Evolutionary conservation across 2,797 vertebrate genomes (phyloP), one percentile per base, ranked within the genome.

Genomic region (Mormyrus hasselquistii): DNA sequence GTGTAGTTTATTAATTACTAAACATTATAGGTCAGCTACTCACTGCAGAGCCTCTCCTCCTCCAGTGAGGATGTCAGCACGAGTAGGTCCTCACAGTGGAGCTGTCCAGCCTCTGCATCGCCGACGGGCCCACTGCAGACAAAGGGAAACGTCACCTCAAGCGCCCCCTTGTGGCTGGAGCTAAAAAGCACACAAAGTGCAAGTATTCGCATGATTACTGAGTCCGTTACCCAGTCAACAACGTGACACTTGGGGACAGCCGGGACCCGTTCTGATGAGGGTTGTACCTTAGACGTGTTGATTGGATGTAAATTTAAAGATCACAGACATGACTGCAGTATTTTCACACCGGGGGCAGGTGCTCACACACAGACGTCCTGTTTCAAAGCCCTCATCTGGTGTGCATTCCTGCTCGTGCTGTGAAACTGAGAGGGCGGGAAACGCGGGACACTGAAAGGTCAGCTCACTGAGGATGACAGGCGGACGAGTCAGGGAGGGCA

Each of bases 61-160:
- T 65, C 57, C 96, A 96, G 95, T 96, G 95, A 95, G 91, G 93
- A 94, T 94, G 96, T 99, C 98, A 99, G 97, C 99, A 99, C 95
- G 99, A 99, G 94, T 99, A 99, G 95, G 99, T 99, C 94, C 98
- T 98, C 96, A 99, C 98, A 96, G 98, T 98, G 95, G 98, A 99
- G 96, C 96, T 98, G 96, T 99, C 99, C 97, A 99, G 95, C 94
- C 98, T 97, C 96, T 99, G 99, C 95, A 99, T 95, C 91, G 97
- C 96, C 91, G 98, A 97, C 88, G 97, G 96, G 92, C 97, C 96
- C 92, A 97, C 98, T 98, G 95, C 88, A 95, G 95, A 95, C 92
- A 92, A 93, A 96, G 88, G 93, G 90, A 59, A 53, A 57, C 1
- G 47, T 10, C n/a, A 88, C 50, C 38, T 10, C 73, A 52, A 29